These are phyloP conservation scores for Gonioctena quinquepunctata DNA, from an alignment of 1,140 invertebrate species.

Conservation along the genomic window DNA sequence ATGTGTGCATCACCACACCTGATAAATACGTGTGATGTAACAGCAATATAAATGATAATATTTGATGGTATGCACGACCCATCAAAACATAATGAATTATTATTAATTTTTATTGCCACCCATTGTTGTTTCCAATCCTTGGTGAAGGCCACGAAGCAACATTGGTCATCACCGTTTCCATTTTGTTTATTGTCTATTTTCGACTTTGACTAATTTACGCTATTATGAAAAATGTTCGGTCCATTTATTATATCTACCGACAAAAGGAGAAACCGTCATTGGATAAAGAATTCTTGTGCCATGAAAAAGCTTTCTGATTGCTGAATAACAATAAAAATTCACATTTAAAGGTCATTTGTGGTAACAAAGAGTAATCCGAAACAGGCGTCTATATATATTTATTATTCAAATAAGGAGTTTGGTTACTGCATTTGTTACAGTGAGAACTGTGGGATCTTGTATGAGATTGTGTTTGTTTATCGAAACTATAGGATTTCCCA, in stretches of 20 bases:
- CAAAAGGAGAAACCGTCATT: conserved; percentile 4
- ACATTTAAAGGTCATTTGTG: conserved; percentile 4
- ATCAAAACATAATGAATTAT: conserved; percentile 2
- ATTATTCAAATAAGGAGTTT: not conserved
- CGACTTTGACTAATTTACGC: conserved; percentile 2
- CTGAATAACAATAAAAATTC: conserved; percentile 13
- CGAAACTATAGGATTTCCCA: too few relatives aligned
- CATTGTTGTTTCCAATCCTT: conserved; percentile 1
- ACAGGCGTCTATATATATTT: not conserved
- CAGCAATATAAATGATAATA: not conserved
- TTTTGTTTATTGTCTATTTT: conserved; percentile 6
- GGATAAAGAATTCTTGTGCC: not conserved
- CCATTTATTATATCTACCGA: conserved; percentile 5
- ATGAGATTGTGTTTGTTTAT: not conserved
- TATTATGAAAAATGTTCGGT: not conserved
- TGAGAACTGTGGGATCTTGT: not conserved
- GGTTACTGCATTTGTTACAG: not conserved
- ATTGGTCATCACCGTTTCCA: not conserved
- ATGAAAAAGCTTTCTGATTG: not conserved
- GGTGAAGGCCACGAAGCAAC: not conserved
- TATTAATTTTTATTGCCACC: not conserved
- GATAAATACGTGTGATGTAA: not conserved
- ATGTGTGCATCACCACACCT: not conserved
- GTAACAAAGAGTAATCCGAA: conserved; percentile 9
- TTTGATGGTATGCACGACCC: not conserved